Evolutionary conservation across 2,888 invertebrate species (phyloP).

Genomic region (Belgica antarctica): DNA sequence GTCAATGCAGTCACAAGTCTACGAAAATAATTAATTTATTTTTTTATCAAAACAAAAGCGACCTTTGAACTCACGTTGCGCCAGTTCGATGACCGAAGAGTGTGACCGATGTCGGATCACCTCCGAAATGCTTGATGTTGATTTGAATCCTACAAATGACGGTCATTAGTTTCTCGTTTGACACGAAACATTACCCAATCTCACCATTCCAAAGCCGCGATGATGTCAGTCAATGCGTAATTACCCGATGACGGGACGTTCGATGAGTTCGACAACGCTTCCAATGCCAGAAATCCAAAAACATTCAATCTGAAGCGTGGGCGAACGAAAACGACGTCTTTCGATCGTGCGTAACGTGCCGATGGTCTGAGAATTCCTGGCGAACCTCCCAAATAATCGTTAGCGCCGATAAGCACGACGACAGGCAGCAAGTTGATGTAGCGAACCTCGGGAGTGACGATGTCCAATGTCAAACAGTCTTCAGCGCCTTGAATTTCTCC

Average conservation of each 20-base stretch:
- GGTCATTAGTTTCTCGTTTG: neutral
- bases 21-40: no score
- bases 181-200: neutral
- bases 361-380: conserved; percentile 66
- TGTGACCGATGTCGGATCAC: conserved; percentile 73
- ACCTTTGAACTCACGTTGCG: conserved; percentile 61
- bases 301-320: conserved; percentile 80
- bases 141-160: conserved; percentile 59
- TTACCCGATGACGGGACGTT: conserved; percentile 79
- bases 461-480: conserved; percentile 78
- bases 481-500: conserved; percentile 69
- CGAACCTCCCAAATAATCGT: conserved; percentile 73
- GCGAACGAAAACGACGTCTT: conserved; percentile 80
- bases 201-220: conserved; percentile 71
- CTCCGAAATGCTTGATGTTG: conserved; percentile 82
- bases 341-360: conserved; percentile 69
- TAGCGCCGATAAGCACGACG: conserved; percentile 77
- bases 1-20: conserved; percentile 69
- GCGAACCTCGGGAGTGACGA: conserved; percentile 72
- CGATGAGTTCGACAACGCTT: conserved; percentile 65
- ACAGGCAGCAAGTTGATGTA: conserved; percentile 79
- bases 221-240: conserved; percentile 78
- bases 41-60: no score
- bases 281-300: conserved; percentile 77
- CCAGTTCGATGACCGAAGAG: conserved; percentile 83